Percentiles rank a stretch among this genome's conserved stretches.
phyloP scores from a whole-genome alignment of 1,140 invertebrate species.

The Mya arenaria region DNA sequence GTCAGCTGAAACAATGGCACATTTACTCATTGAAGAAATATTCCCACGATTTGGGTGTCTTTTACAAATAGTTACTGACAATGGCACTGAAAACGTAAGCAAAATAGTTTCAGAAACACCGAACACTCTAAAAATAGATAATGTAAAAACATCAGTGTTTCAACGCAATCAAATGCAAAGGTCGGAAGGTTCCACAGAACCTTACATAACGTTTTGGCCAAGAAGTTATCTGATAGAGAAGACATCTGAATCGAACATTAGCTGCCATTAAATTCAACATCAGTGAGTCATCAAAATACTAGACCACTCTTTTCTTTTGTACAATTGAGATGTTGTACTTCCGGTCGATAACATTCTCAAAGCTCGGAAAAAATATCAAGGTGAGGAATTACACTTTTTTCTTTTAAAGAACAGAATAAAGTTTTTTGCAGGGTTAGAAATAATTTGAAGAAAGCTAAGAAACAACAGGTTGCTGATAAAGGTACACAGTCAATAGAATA shows the following conservation, averaged over 20 bases:
- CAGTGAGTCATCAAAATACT: slow-evolving; percentile 15
- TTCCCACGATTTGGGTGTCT: slow-evolving; percentile 37
- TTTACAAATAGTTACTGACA: slow-evolving; percentile 50
- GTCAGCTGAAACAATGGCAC: slow-evolving; percentile 34
- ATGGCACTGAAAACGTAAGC: slow-evolving; percentile 50
- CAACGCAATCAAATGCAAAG: slow-evolving; percentile 46
- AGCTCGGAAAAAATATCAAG: slow-evolving; percentile 36
- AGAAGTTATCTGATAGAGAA: slow-evolving; percentile 42
- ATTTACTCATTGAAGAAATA: slow-evolving; percentile 56
- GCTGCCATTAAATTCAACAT: slow-evolving; percentile 29
- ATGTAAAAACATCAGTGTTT: too few relatives aligned
- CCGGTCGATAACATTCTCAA: slow-evolving; percentile 33
- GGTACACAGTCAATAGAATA: neutral
- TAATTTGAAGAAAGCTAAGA: slow-evolving; percentile 21
- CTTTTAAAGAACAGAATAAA: slow-evolving; percentile 41
- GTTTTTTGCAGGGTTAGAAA: neutral
- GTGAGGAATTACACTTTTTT: slow-evolving; percentile 33
- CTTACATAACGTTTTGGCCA: slow-evolving; percentile 55
- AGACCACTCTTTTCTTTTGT: slow-evolving; percentile 30
- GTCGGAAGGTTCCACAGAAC: slow-evolving; percentile 56
- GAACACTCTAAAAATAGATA: slow-evolving; percentile 44
- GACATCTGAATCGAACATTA: slow-evolving; percentile 37
- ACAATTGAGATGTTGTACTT: slow-evolving; percentile 6
- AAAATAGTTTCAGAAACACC: slow-evolving; percentile 12
- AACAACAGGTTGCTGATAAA: slow-evolving; percentile 15